phyloP scores from a whole-genome alignment of 2,113 vertebrate genomes.

The Plecotus auritus region DNA sequence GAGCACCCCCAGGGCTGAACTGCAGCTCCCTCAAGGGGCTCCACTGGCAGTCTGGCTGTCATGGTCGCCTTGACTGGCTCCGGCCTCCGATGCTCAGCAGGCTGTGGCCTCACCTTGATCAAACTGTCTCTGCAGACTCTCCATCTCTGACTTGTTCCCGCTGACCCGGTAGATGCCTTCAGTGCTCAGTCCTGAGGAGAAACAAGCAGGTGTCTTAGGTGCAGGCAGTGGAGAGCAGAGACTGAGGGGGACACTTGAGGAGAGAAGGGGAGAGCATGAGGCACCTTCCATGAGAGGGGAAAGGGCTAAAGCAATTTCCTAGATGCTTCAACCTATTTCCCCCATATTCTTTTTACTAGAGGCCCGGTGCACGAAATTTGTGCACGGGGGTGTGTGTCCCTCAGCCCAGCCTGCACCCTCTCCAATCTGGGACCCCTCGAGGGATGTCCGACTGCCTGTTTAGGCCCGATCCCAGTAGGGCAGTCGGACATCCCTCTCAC shows the following conservation, averaged over 20 bases:
- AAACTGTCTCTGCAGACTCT: constrained; percentile 94
- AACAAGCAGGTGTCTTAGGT: not conserved
- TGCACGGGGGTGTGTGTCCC: too few species aligned
- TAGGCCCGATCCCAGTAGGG: too few species aligned
- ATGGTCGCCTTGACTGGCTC: not conserved
- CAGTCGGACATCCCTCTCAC: too few species aligned
- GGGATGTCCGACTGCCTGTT: too few species aligned
- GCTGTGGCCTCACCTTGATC: constrained; percentile 87
- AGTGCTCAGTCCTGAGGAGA: constrained; percentile 86
- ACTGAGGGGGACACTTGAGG: not conserved
- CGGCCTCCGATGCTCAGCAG: accelerated
- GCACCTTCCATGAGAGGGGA: accelerated
- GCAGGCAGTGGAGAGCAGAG: not conserved
- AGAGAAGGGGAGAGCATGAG: not conserved
- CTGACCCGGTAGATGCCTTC: constrained; percentile 97
- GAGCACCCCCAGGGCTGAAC: not conserved
- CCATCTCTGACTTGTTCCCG: constrained; percentile 98
- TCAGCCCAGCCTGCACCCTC: too few species aligned
- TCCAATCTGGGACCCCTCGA: too few species aligned
- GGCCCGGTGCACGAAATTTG: too few species aligned
- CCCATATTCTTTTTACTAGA: not conserved
- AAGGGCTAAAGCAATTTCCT: not conserved
- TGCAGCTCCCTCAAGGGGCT: not conserved
- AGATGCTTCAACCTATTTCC: not conserved
- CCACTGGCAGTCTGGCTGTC: not conserved